Evolutionary conservation across 1,140 invertebrate species (phyloP).

Genomic region (Drosophila yakuba): DNA sequence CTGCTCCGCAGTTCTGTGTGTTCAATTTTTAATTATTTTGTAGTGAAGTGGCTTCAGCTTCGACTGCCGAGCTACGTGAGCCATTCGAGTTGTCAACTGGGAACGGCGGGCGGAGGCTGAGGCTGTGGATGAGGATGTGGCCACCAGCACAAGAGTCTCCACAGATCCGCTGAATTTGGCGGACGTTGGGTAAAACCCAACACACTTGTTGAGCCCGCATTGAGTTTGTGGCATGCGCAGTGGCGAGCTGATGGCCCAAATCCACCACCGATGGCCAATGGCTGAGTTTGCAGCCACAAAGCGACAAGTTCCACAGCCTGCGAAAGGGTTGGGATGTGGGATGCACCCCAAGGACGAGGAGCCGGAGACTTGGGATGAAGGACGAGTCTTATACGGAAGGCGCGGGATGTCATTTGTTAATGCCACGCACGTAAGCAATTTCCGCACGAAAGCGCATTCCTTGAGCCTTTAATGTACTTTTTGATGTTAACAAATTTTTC

Average conservation of each 20-base stretch:
- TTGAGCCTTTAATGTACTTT: constrained; percentile 83
- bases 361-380: not conserved
- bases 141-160: constrained; percentile 25
- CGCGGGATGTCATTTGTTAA: constrained; percentile 69
- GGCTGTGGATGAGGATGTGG: not conserved
- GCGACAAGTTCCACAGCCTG: constrained; percentile 70
- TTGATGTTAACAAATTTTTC: constrained; percentile 83
- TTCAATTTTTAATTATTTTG: constrained; percentile 77
- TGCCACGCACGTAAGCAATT: constrained; percentile 82
- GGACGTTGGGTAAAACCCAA: constrained; percentile 11
- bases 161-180: constrained; percentile 22
- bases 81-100: constrained; percentile 22
- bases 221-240: constrained; percentile 51
- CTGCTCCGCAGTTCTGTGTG: constrained; percentile 21
- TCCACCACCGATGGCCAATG: constrained; percentile 70
- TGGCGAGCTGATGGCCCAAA: constrained; percentile 9
- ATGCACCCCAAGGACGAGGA: constrained; percentile 31
- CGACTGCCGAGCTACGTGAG: constrained; percentile 42
- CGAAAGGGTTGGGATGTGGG: constrained; percentile 19
- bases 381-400: constrained; percentile 60
- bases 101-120: no score
- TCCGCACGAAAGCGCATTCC: constrained; percentile 82
- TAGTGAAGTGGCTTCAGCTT: constrained; percentile 59
- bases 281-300: constrained; percentile 65
- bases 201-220: constrained; percentile 67